Percentiles rank a stretch among this genome's conserved stretches.
Evolutionary conservation across 1,140 invertebrate genomes (phyloP).

Genomic region (Portunus trituberculatus): DNA sequence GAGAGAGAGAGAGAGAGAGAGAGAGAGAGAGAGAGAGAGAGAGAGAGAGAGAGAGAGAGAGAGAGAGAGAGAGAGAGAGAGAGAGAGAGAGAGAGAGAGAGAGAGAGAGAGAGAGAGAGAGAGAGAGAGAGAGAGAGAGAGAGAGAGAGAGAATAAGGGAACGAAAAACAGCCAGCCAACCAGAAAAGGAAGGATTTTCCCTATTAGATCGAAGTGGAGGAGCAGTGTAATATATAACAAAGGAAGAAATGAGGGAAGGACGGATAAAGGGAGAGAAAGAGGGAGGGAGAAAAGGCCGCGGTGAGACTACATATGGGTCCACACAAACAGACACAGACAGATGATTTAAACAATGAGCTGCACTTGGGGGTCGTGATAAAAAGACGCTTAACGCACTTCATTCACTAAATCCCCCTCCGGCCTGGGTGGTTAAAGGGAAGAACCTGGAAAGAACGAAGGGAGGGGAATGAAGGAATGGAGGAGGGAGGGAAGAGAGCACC

Average conservation of each 20-base stretch:
- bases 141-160: not conserved
- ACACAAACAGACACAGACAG: not conserved
- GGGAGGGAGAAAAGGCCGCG: not conserved
- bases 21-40: not conserved
- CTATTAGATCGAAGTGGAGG: constrained; percentile 21
- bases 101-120: constrained; percentile 27
- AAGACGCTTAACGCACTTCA: not conserved
- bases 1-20: not conserved
- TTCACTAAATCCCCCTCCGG: not conserved
- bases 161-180: constrained; percentile 7
- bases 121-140: constrained; percentile 47
- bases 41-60: not conserved
- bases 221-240: not conserved
- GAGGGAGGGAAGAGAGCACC: not conserved
- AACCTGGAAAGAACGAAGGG: too few species aligned
- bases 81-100: constrained; percentile 12
- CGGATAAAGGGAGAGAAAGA: not conserved
- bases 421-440: too few species aligned
- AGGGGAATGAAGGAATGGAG: not conserved
- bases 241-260: not conserved
- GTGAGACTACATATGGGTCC: not conserved
- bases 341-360: not conserved
- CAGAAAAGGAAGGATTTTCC: constrained; percentile 7
- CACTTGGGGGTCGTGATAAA: not conserved
- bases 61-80: not conserved